Evolutionary conservation across 2,888 invertebrate species (phyloP).

Genomic region (Drosophila quinaria): DNA sequence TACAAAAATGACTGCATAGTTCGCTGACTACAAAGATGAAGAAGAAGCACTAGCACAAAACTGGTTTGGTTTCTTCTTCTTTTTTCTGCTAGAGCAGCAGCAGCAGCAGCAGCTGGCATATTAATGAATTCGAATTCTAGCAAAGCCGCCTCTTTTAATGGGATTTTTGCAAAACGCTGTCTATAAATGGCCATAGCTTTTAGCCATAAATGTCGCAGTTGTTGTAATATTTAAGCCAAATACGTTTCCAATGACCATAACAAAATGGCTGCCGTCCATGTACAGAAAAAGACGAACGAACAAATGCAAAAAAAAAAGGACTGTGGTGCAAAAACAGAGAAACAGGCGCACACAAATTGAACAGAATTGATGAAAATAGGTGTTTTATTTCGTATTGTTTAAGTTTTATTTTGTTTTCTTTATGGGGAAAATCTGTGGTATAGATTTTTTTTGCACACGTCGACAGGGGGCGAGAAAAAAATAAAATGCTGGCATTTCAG

Average conservation of each 20-base stretch:
- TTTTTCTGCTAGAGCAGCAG: slow-evolving; percentile 29
- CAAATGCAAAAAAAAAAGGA: slow-evolving; percentile 32
- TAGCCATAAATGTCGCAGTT: slow-evolving; percentile 59
- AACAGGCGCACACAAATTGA: slow-evolving; percentile 46
- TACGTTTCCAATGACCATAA: slow-evolving; percentile 44
- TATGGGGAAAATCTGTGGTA: slow-evolving; percentile 20
- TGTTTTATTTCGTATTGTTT: slow-evolving; percentile 28
- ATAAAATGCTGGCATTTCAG: slow-evolving; percentile 11
- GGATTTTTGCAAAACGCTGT: slow-evolving; percentile 50
- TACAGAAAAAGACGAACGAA: slow-evolving; percentile 14
- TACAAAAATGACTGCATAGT: slow-evolving; percentile 71
- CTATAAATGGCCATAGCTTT: slow-evolving; percentile 64
- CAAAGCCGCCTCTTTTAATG: slow-evolving; percentile 62
- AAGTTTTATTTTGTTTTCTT: slow-evolving; percentile 17
- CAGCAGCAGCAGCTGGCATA: slow-evolving; percentile 52
- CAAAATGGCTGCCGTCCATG: slow-evolving; percentile 60
- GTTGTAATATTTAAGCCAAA: slow-evolving; percentile 62
- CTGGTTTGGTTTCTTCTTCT: slow-evolving; percentile 53
- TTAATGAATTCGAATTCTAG: slow-evolving; percentile 69
- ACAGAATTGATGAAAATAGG: slow-evolving; percentile 17
- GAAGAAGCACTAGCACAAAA: slow-evolving; percentile 46
- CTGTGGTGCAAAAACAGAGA: slow-evolving; percentile 16
- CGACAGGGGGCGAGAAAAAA: slow-evolving; percentile 40
- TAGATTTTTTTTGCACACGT: slow-evolving; percentile 65
- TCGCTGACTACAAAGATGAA: slow-evolving; percentile 45